Evolutionary conservation across 2,888 invertebrate genomes (phyloP).

Genomic region (Lumbricus terrestris): DNA sequence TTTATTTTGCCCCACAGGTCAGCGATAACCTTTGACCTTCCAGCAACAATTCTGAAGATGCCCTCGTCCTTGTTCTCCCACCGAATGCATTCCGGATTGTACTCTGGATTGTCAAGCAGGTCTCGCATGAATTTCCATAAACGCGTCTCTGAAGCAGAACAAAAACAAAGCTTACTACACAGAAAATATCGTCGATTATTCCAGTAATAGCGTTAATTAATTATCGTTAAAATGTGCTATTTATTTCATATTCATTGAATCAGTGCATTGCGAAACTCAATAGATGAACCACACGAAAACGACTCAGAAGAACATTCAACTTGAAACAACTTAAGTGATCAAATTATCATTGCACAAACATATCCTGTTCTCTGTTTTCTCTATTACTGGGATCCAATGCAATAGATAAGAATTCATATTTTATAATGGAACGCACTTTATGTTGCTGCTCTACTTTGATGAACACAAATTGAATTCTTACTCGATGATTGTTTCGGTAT

Average conservation of each 20-base stretch:
- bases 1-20: conserved; percentile 83
- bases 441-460: background rate
- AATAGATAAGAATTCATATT: too few species aligned
- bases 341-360: too few species aligned
- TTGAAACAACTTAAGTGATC: too few species aligned
- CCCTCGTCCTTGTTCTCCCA: conserved; percentile 68
- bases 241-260: too few species aligned
- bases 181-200: too few species aligned
- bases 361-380: too few species aligned
- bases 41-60: conserved; percentile 76
- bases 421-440: background rate
- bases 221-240: background rate
- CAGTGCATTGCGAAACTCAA: too few species aligned
- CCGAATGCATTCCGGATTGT: conserved; percentile 31
- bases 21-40: conserved; percentile 79
- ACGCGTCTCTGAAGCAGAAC: conserved; percentile 23
- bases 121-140: conserved; percentile 37
- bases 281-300: too few species aligned
- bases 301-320: too few species aligned
- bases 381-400: too few species aligned
- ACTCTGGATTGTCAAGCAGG: conserved; percentile 26
- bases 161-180: background rate
- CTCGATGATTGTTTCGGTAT: background rate
- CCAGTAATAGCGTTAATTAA: background rate
- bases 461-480: background rate